phyloP scores from a whole-genome alignment of 2,888 invertebrate genomes.

The Himalopsyche kuldschensis region DNA sequence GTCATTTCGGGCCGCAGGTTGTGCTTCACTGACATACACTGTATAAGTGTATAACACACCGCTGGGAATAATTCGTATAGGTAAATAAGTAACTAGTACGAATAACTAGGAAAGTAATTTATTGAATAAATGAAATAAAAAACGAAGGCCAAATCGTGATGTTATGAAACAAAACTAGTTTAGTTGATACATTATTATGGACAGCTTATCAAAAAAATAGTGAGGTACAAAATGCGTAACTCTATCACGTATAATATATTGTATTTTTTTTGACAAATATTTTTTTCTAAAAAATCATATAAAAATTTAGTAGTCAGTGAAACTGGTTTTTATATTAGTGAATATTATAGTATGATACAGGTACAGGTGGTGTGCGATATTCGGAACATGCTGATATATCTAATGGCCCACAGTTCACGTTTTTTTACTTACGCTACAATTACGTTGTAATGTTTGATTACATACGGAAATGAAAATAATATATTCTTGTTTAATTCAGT shows the following conservation, averaged over 20 bases:
- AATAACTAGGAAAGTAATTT: background rate
- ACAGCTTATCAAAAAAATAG: background rate
- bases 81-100: background rate
- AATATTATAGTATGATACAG: background rate
- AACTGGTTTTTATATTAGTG: background rate
- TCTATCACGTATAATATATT: conserved; percentile 1
- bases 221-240: background rate
- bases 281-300: background rate
- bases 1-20: too few species aligned
- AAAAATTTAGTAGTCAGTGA: background rate
- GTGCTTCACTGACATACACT: too few species aligned
- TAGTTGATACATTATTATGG: background rate
- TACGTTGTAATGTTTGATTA: too few species aligned
- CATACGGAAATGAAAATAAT: too few species aligned
- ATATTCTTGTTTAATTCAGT: too few species aligned
- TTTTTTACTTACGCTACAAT: too few species aligned
- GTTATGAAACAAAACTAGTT: conserved; percentile 26
- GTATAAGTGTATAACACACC: too few species aligned
- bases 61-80: background rate
- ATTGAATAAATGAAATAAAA: background rate
- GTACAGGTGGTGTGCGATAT: background rate
- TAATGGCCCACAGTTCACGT: too few species aligned
- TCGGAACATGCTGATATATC: too few species aligned
- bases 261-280: background rate
- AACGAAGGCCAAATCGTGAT: conserved; percentile 27